Conservation (phyloP, 2,113 vertebrate species). For the Centrocercus urophasianus region DNA sequence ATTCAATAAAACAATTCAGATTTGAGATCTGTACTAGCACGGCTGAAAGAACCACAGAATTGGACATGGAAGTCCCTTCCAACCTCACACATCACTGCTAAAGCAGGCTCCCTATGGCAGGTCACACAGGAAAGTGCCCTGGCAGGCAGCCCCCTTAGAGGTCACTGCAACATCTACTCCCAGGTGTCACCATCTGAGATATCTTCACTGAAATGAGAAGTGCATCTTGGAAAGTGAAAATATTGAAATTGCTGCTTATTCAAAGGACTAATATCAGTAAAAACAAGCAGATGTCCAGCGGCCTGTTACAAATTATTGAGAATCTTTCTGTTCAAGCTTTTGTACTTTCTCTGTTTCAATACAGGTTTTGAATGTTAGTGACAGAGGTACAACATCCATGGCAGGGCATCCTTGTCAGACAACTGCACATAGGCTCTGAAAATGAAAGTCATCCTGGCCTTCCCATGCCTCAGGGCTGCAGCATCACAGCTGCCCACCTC, state of each 20-base stretch:
- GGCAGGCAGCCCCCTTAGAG: background rate
- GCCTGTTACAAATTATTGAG: background rate
- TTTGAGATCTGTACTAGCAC: background rate
- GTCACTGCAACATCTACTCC: background rate
- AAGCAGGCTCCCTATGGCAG: too few species aligned
- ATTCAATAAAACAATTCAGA: background rate
- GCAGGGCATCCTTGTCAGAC: conserved; percentile 15
- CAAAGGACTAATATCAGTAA: background rate
- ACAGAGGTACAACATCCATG: background rate
- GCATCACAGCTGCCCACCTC: background rate
- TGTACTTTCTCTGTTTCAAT: background rate
- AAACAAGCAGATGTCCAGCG: background rate
- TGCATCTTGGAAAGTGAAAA: background rate
- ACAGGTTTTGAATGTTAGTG: background rate
- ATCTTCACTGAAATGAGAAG: background rate
- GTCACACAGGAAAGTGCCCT: too few species aligned
- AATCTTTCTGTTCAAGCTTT: background rate
- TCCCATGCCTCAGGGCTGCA: background rate
- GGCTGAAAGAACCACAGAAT: background rate
- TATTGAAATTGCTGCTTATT: background rate
- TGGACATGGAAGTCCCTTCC: too few species aligned
- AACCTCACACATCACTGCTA: too few species aligned
- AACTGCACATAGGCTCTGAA: background rate
- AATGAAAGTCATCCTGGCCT: background rate
- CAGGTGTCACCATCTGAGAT: fast-evolving